phyloP scores from a whole-genome alignment of 2,797 vertebrate genomes.

The Pseudomugil tenellus region DNA sequence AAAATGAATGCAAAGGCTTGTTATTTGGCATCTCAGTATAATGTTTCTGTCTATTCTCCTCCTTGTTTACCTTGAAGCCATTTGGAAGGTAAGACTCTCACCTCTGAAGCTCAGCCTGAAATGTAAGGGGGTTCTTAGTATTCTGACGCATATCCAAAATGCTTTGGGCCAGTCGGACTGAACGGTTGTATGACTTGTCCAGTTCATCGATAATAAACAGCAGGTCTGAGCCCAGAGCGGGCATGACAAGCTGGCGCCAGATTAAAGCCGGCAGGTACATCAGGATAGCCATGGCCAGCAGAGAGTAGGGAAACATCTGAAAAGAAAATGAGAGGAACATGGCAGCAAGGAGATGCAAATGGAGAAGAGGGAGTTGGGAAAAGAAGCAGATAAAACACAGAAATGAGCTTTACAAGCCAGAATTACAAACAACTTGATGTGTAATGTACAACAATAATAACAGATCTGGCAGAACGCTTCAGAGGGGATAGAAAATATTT shows the following conservation, averaged over 20 bases:
- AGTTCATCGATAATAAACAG: slow-evolving; percentile 95
- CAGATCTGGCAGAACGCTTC: not conserved
- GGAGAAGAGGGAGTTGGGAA: not conserved
- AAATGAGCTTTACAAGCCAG: not conserved
- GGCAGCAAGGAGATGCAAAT: not conserved
- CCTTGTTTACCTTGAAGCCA: not conserved
- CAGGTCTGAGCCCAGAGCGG: slow-evolving; percentile 88
- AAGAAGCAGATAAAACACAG: not conserved
- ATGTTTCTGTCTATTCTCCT: slow-evolving; percentile 2
- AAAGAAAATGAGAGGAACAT: slow-evolving; percentile 5
- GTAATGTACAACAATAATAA: not conserved
- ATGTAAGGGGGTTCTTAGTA: slow-evolving; percentile 83
- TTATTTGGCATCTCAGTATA: not conserved
- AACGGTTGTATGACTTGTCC: slow-evolving; percentile 97
- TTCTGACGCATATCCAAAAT: slow-evolving; percentile 89
- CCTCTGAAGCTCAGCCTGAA: slow-evolving; percentile 93
- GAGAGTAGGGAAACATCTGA: slow-evolving; percentile 94
- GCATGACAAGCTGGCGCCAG: slow-evolving; percentile 89
- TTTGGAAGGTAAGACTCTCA: slow-evolving; percentile 60
- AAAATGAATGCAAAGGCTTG: not conserved
- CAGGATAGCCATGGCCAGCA: slow-evolving; percentile 89
- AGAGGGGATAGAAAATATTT: not conserved
- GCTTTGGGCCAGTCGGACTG: slow-evolving; percentile 91
- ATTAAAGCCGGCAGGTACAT: slow-evolving; percentile 94
- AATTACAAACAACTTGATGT: not conserved